These are phyloP conservation scores for Notoglanidium macrostoma DNA, from an alignment of 2,797 vertebrate species.

Conservation along the genomic window DNA sequence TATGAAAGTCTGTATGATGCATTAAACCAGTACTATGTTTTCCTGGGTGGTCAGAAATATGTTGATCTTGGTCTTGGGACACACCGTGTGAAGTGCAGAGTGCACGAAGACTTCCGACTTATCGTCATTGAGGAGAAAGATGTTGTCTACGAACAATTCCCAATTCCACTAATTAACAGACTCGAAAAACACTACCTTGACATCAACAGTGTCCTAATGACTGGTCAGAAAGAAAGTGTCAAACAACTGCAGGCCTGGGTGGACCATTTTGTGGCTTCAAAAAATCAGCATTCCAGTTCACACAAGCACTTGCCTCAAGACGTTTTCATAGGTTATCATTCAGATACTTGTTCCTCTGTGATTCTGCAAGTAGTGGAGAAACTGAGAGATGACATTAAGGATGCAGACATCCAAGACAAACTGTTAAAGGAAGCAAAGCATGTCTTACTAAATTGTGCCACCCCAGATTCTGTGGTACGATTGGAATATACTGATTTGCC, in stretches of 20 bases:
- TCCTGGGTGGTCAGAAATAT: constrained; percentile 91
- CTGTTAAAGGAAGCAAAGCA: constrained; percentile 75
- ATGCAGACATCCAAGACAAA: constrained; percentile 52
- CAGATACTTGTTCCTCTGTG: constrained; percentile 87
- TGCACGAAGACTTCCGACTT: constrained; percentile 86
- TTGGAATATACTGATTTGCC: constrained; percentile 69
- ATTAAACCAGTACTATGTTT: constrained; percentile 96
- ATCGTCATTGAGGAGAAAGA: constrained; percentile 94
- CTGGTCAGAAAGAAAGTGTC: constrained; percentile 74
- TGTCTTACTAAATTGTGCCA: constrained; percentile 87
- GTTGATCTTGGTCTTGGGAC: constrained; percentile 94
- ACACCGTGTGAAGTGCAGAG: constrained; percentile 94
- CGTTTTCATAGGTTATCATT: constrained; percentile 91
- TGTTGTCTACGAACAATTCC: constrained; percentile 90
- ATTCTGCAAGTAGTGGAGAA: constrained; percentile 81
- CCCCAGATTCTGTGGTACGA: constrained; percentile 89
- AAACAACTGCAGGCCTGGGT: constrained; percentile 81
- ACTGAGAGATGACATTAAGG: constrained; percentile 53
- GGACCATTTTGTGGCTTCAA: constrained; percentile 66
- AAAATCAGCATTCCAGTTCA: constrained; percentile 57
- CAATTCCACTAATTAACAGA: constrained; percentile 94
- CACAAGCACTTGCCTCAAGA: constrained; percentile 78
- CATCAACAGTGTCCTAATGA: constrained; percentile 82
- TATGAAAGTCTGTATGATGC: constrained; percentile 98
- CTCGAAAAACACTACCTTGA: constrained; percentile 97